Base-by-base conservation (phyloP, 2,113 vertebrate genomes). In the Notiomystis cincta region DNA sequence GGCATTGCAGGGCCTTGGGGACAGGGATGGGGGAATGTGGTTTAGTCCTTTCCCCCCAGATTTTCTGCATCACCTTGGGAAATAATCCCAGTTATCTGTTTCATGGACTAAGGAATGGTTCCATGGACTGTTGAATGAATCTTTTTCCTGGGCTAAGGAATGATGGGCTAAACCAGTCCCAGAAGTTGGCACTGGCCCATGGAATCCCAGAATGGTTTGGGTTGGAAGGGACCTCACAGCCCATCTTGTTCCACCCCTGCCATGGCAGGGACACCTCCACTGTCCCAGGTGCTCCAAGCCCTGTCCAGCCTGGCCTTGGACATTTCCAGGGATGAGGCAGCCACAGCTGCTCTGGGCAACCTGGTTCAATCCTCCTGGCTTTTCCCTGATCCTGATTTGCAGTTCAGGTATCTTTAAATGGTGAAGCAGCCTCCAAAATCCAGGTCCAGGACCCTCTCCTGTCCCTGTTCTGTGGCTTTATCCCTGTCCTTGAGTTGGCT, bases 271-370 rank as follows among this genome's bases (percentile, higher is more conserved):
- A 22, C 47, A 20, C 33, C 13, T 2, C 11, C 45, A 5, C 61
- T 9, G 0, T 3, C 15, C 45, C 70, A 31, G 4, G 24, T 19
- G 15, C 53, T 60, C 61, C 4, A 1, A 30, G 33, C 9, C 24
- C 45, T 0, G 1, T 22, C 61, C 53, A 75, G 0, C 78, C 54
- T 35, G 30, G 53, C 53, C 61, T 31, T 13, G 79, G 30, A 0
- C 70, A 48, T 47, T 82, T 0, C 37, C 62, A 82, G 78, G 40
- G 5, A 3, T 53, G 61, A 14, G 21, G 9, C n/a, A 75, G 45
- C 45, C 60, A 25, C 44, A 66, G 28, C 77, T 44, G 0, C 67
- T 65, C 77, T 81, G 60, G 33, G 37, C 44, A 28, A 0, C 8
- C 22, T 10, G 25, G 5, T 1, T 37, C 0, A 2, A 76, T 6